Conservation (phyloP, 2,113 vertebrate species). For the Thunnus maccoyii region DNA sequence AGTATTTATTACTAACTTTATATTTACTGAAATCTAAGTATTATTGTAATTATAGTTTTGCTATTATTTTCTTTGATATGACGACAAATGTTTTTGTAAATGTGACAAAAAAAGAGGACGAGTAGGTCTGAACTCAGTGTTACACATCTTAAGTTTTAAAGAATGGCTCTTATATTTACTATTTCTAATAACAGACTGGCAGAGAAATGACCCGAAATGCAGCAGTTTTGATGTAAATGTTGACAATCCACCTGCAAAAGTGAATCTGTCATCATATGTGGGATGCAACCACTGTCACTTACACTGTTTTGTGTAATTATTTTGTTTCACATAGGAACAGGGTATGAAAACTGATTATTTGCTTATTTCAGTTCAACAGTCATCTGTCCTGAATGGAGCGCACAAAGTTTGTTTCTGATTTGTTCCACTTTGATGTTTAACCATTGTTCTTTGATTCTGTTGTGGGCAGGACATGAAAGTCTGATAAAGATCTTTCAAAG, state of each 20-base stretch:
- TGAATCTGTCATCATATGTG: slow-evolving; percentile 16
- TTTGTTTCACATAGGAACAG: slow-evolving; percentile 6
- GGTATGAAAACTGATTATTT: not conserved
- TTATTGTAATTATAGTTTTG: slow-evolving; percentile 43
- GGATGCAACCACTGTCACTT: slow-evolving; percentile 48
- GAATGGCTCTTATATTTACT: slow-evolving; percentile 5
- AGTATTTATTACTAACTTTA: slow-evolving; percentile 69
- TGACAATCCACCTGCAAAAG: slow-evolving; percentile 24
- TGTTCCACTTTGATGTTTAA: slow-evolving; percentile 17
- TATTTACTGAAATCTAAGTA: slow-evolving; percentile 45
- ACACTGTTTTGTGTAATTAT: slow-evolving; percentile 45
- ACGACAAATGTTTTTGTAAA: slow-evolving; percentile 28
- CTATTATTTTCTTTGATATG: slow-evolving; percentile 22
- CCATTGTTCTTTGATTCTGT: slow-evolving; percentile 26
- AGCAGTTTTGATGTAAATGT: slow-evolving; percentile 31
- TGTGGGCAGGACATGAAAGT: slow-evolving; percentile 24
- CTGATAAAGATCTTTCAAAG: slow-evolving; percentile 54
- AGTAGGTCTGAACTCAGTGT: slow-evolving; percentile 8
- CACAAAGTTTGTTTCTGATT: not conserved
- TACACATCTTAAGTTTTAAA: not conserved
- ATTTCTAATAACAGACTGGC: slow-evolving; percentile 14
- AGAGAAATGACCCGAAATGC: not conserved
- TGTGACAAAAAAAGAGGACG: slow-evolving; percentile 21
- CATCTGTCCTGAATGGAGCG: slow-evolving; percentile 8
- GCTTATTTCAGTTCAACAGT: slow-evolving; percentile 7